Conservation (phyloP, 2,113 vertebrate genomes). For the Nematolebias whitei region DNA sequence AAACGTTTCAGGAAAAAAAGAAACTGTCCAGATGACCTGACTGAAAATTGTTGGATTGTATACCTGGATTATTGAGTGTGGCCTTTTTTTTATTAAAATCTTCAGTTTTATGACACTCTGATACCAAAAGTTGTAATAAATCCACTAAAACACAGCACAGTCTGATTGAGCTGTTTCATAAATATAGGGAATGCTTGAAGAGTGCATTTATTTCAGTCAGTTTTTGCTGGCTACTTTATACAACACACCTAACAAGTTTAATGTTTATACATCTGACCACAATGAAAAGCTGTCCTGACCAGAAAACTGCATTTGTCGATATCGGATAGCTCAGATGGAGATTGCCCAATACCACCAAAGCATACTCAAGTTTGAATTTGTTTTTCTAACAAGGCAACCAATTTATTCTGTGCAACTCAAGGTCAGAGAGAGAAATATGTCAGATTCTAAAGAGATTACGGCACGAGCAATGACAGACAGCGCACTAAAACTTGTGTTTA, state of each 20-base stretch:
- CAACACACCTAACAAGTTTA: constrained; percentile 27
- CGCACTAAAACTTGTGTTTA: constrained; percentile 5
- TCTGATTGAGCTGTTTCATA: constrained; percentile 37
- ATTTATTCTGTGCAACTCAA: constrained; percentile 39
- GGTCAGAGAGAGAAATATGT: constrained; percentile 39
- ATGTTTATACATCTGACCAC: constrained; percentile 28
- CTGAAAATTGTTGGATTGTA: too few relatives aligned
- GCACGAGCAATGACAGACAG: constrained; percentile 24
- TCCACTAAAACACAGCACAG: constrained; percentile 28
- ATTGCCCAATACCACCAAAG: constrained; percentile 20
- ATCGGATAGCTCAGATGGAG: neutral
- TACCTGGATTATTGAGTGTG: too few relatives aligned
- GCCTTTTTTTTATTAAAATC: too few relatives aligned
- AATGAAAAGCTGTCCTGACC: constrained; percentile 18
- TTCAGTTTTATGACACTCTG: constrained; percentile 20
- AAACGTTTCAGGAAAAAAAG: too few relatives aligned
- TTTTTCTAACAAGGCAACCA: constrained; percentile 32
- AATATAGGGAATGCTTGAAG: constrained; percentile 23
- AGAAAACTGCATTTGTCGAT: constrained; percentile 9
- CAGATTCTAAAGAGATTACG: constrained; percentile 36
- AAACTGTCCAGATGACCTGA: too few relatives aligned
- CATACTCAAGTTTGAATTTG: constrained; percentile 14
- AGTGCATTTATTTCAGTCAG: constrained; percentile 51
- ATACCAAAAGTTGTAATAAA: constrained; percentile 38
- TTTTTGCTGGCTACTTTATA: constrained; percentile 39